Evolutionary conservation across 1,140 invertebrate genomes (phyloP), one percentile per base, ranked within the genome.

Genomic region (Pomacea maculata): DNA sequence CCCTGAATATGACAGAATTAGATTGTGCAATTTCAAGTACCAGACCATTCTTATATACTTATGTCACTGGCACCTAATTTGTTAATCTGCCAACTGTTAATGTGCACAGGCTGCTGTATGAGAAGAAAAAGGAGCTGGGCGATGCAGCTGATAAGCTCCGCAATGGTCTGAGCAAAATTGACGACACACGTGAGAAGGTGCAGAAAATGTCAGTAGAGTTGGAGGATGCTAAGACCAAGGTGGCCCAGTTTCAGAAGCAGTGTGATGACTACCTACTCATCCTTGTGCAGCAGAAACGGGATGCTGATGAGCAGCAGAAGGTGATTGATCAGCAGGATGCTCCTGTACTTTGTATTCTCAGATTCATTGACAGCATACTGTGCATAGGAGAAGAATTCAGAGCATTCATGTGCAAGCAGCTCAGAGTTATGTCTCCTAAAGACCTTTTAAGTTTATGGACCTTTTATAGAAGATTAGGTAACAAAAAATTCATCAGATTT

Each of bases 131-230:
- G 34, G 94, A 95, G 86, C 91, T 96, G 9, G 93, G 94, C 1
- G 88, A 93, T 55, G 93, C 94, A 84, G 94, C 95, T 6, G 94
- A 95, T 88, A 96, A 96, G 86, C 85, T 92, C 34, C 89, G 88
- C 34, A 95, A 94, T 87, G 95, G 95, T 29, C 89, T 97, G 64
- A 94, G 93, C 19, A 97, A 96, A 91, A 95, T 96, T 80, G 95
- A 95, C 78, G 95, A 96, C 83, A 93, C 93, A 1, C 83, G 94
- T 57, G 93, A 93, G 80, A 95, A 90, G 82, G 91, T 91, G 4
- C 94, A 94, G 80, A 93, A 94, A 78, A 96, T 97, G 95, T 95
- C 95, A 0, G 93, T 94, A 45, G 95, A 96, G 87, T 88, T 97
- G 76, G 95, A 95, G 87, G 91, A 94, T 15, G 95, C 95, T n/a